Evolutionary conservation across 2,113 vertebrate genomes (phyloP), one percentile per base, ranked within the genome.

Genomic region (Elgaria multicarinata): DNA sequence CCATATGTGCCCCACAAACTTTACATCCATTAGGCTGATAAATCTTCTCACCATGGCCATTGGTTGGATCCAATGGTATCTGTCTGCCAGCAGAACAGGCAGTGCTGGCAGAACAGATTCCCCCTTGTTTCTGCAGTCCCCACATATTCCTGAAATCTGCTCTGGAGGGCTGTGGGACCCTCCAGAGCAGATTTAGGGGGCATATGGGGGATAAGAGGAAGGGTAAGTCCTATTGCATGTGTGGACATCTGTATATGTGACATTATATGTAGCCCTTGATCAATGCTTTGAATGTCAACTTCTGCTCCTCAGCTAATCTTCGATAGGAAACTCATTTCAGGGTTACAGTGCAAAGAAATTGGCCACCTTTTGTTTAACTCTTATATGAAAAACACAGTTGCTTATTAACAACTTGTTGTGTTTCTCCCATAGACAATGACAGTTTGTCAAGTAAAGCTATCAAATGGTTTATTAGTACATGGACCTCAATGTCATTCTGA

Each of bases 401-500:
- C 28, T 87, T 76, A 62, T 78, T 53, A 87, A 53, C 39, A 33
- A 69, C 36, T 85, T 58, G 6, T 79, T 86, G 1, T 93, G 67
- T 90, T 76, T 1, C 93, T 93, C 93, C 91, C 91, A 53, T 87
- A 99, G 99, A 98, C 98, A 87, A 95, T 98, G 90, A 97, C 97
- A 7, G 97, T 99, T 93, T 99, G 98, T 95, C 98, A 98, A 92
- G 98, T 99, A 85, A 99, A 99, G 90, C 95, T 99, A 89, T 98
- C 98, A 33, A 99, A 98, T 33, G 98, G 98, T 79, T 93, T 99
- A 71, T 94, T 98, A 94, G 97, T 99, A 26, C 98, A 98, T 0
- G 98, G 99, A 2, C 98, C 98, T 0, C 98, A 98, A 93, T 98
- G 98, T 95, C 98, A 97, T 88, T 98, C 98, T 16, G 98, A 99